These are phyloP conservation scores for Deilephila porcellus DNA, from an alignment of 2,888 invertebrate species.

Conservation along the genomic window DNA sequence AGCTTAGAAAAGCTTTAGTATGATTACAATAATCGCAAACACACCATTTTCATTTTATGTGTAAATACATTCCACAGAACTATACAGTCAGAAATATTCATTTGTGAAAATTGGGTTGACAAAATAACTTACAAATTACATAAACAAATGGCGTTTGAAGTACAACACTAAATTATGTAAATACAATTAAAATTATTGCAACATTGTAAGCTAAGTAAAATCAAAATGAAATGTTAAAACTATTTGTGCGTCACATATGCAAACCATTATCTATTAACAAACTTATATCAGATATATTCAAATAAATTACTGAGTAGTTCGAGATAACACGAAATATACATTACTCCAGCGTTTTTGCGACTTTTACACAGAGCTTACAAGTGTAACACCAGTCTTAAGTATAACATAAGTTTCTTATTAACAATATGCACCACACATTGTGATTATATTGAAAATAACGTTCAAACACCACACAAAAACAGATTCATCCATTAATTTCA, in stretches of 20 bases:
- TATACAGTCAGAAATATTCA: background rate
- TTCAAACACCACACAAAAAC: background rate
- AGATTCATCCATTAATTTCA: constrained; percentile 6
- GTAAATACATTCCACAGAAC: background rate
- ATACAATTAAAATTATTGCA: constrained; percentile 20
- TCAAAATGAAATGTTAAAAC: constrained; percentile 1
- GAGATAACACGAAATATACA: constrained; percentile 4
- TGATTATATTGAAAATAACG: background rate
- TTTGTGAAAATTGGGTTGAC: background rate
- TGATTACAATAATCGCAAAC: constrained; percentile 2
- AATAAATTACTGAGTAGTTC: constrained; percentile 16
- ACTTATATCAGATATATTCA: constrained; percentile 21
- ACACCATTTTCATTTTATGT: background rate
- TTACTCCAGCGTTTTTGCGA: background rate
- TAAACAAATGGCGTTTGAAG: constrained; percentile 4
- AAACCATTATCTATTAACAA: constrained; percentile 12
- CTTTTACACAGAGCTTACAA: background rate
- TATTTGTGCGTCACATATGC: constrained; percentile 25
- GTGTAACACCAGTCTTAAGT: constrained; percentile 5
- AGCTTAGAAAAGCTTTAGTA: constrained; percentile 10
- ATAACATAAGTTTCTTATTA: constrained; percentile 3
- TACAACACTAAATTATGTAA: background rate
- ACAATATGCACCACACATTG: constrained; percentile 4
- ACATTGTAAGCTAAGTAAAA: constrained; percentile 23
- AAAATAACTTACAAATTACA: background rate